Evolutionary conservation across 2,113 vertebrate species (phyloP), one percentile per base, ranked within the genome.

Genomic region (Tauraco erythrolophus): DNA sequence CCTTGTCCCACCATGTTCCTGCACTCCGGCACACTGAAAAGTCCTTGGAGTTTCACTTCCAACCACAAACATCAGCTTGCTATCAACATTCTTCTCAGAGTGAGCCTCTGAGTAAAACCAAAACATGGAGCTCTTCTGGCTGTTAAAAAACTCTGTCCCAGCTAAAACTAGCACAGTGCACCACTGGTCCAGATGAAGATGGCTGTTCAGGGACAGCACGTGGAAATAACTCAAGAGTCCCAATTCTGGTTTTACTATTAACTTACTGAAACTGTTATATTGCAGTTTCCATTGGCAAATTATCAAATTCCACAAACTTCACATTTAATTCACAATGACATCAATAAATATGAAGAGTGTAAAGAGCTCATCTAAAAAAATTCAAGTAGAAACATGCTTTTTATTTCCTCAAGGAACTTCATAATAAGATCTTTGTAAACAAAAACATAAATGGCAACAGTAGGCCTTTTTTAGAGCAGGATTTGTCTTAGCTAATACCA

Each of bases 321-420:
- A 10, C 39, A n/a, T 61, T 89, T 89, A 69, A 84, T 91, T 89
- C 66, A 51, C 25, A 74, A 46, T 78, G 7, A 24, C 33, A 77
- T 24, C 0, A 3, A 62, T 71, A 83, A 92, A 80, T 69, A 48
- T 0, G 0, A 72, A 76, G 5, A 62, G 6, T 19, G 9, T 61
- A 76, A 84, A 85, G 65, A 88, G 33, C 27, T 58, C 45, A 65
- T 39, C 50, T 19, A 91, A 68, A 50, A 4, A 78, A 82, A 79
- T 45, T 53, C 53, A 89, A 50, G n/a, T 43, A 65, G 70, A 85
- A 69, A 24, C 27, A 39, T 19, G n/a, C 12, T 60, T 83, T 66
- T 61, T 58, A 31, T 89, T 83, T 86, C 33, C 58, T 92, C 50
- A 65, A 80, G 82, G 31, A 37, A 54, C 8, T 84, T 66, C 0